Conservation (phyloP, 2,113 vertebrate species). For the Paraplagusia blochii region DNA sequence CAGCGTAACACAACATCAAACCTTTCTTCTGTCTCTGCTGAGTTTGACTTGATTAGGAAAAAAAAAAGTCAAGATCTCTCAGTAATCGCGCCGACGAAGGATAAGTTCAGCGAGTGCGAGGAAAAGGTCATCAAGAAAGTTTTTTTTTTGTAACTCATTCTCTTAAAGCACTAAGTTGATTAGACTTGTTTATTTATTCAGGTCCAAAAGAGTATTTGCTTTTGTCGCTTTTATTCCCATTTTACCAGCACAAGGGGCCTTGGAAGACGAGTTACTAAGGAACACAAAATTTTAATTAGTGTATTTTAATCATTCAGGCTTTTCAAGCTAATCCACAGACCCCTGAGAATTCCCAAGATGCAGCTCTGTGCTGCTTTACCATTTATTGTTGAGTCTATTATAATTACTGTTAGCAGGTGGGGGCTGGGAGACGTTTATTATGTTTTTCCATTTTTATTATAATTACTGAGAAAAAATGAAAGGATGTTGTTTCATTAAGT, state of each 20-base stretch:
- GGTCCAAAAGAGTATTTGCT: slow-evolving; percentile 96
- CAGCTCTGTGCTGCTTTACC: slow-evolving; percentile 99
- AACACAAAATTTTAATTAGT: slow-evolving; percentile 99
- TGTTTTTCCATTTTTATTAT: slow-evolving; percentile 99
- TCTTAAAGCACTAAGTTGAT: slow-evolving; percentile 78
- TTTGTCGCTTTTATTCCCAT: slow-evolving; percentile 99
- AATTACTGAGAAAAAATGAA: slow-evolving; percentile 98
- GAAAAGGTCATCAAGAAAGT: slow-evolving; percentile 66
- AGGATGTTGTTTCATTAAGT: slow-evolving; percentile 98
- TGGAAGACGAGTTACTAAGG: slow-evolving; percentile 99
- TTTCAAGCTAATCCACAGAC: slow-evolving; percentile 99
- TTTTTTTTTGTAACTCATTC: slow-evolving; percentile 63
- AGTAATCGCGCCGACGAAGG: slow-evolving; percentile 39
- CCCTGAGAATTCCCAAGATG: slow-evolving; percentile 99
- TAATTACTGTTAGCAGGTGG: slow-evolving; percentile 99
- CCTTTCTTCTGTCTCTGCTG: slow-evolving; percentile 38
- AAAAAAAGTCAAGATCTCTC: slow-evolving; percentile 33
- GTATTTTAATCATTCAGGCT: slow-evolving; percentile 99
- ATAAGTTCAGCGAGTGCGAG: slow-evolving; percentile 32
- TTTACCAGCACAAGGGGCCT: slow-evolving; percentile 98
- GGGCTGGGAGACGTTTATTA: slow-evolving; percentile 99
- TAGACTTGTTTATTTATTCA: slow-evolving; percentile 94
- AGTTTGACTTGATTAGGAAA: slow-evolving; percentile 47
- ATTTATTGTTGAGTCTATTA: slow-evolving; percentile 99
- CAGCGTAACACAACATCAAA: slow-evolving; percentile 35